These are phyloP conservation scores for Lithophane leautieri DNA, from an alignment of 2,888 invertebrate species.

Conservation along the genomic window DNA sequence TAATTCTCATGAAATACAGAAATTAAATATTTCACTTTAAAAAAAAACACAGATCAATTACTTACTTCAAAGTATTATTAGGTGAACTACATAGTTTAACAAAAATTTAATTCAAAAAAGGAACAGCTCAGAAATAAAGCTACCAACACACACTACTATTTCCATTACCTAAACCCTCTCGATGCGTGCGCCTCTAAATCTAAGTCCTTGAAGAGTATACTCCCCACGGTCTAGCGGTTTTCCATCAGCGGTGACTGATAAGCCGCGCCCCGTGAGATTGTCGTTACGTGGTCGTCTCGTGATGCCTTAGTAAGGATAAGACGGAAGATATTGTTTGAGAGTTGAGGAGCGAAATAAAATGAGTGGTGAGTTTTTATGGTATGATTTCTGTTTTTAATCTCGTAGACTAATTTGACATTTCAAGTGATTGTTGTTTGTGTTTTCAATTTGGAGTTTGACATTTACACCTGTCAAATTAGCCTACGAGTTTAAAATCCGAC, in stretches of 20 bases:
- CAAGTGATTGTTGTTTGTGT: too few species aligned
- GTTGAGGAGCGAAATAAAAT: not conserved
- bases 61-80: not conserved
- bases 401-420: too few species aligned
- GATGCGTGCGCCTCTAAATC: conserved; percentile 56
- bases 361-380: not conserved
- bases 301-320: conserved; percentile 69
- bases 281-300: conserved; percentile 69
- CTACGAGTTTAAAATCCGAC: too few species aligned
- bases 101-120: not conserved
- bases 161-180: conserved; percentile 22
- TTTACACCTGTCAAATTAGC: too few species aligned
- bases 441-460: too few species aligned
- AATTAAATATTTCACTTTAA: not conserved
- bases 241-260: conserved; percentile 85
- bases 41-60: not conserved
- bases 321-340: conserved; percentile 27
- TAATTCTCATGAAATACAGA: not conserved
- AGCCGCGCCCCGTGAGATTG: conserved; percentile 76
- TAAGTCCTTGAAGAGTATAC: conserved; percentile 58
- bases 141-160: conserved; percentile 7
- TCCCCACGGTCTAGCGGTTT: conserved; percentile 77
- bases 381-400: too few species aligned
- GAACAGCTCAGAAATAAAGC: conserved; percentile 6
- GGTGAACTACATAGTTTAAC: not conserved